phyloP scores from a whole-genome alignment of 2,113 vertebrate species.

The Poecilia latipinna region DNA sequence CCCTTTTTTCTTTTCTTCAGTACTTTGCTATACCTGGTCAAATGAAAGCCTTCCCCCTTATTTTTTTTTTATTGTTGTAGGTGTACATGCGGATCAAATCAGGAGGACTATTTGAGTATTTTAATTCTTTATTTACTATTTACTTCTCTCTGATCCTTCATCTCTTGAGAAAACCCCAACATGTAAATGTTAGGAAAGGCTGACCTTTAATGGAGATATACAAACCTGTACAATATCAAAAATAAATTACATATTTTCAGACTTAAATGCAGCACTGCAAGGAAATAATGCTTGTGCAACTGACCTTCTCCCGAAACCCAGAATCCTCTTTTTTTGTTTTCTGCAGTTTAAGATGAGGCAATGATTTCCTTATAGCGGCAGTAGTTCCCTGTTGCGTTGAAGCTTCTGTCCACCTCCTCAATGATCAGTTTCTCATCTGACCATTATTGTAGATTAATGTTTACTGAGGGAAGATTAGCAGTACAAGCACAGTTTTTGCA shows the following conservation, averaged over 20 bases:
- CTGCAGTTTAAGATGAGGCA: too few species aligned
- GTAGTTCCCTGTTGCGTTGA: too few species aligned
- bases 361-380: too few species aligned
- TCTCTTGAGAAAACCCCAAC: not conserved
- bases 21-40: slow-evolving; percentile 47
- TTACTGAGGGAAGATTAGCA: too few species aligned
- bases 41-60: slow-evolving; percentile 31
- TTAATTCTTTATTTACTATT: not conserved
- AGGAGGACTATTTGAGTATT: not conserved
- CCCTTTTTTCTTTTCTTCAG: slow-evolving; percentile 45
- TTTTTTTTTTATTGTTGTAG: not conserved
- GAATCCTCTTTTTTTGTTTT: too few species aligned
- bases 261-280: not conserved
- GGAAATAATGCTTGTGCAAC: too few species aligned
- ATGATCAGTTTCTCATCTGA: too few species aligned
- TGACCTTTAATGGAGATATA: not conserved
- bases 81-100: slow-evolving; percentile 3
- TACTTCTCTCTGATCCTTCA: not conserved
- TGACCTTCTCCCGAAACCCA: too few species aligned
- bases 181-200: not conserved
- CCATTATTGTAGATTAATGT: too few species aligned
- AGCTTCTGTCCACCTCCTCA: too few species aligned
- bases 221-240: not conserved
- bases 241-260: not conserved
- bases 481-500: too few species aligned